These are phyloP conservation scores for Parascotia fuliginaria DNA, from an alignment of 2,888 invertebrate species.

Conservation along the genomic window DNA sequence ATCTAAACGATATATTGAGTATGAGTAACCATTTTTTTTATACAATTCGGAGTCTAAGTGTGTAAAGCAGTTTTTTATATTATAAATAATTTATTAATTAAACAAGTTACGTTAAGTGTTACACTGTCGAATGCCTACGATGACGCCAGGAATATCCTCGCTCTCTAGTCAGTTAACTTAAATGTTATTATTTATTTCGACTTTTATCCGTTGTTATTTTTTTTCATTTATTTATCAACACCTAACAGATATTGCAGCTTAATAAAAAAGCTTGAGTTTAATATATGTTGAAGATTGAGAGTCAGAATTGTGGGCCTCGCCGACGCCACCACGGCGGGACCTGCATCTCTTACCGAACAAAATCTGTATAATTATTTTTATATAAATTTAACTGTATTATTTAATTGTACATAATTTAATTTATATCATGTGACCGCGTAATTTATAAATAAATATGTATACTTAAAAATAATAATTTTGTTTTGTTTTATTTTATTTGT, in stretches of 20 bases:
- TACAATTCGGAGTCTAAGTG: conserved; percentile 80
- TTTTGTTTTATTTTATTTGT: conserved; percentile 53
- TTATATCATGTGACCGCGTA: conserved; percentile 84
- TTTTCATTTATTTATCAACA: conserved; percentile 62
- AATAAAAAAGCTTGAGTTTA: conserved; percentile 75
- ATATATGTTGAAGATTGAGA: conserved; percentile 67
- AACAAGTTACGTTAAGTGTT: conserved; percentile 74
- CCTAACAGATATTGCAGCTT: conserved; percentile 78
- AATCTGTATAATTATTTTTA: conserved; percentile 77
- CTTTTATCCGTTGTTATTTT: conserved; percentile 48
- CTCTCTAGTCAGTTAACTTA: conserved; percentile 81
- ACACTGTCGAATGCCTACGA: conserved; percentile 79
- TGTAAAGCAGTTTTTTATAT: conserved; percentile 73
- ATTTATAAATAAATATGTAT: conserved; percentile 85
- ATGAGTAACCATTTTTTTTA: conserved; percentile 75
- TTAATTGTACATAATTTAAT: conserved; percentile 85
- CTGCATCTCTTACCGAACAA: conserved; percentile 50
- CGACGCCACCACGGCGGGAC: conserved; percentile 70
- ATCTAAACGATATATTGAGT: conserved; percentile 59
- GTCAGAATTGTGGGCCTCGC: conserved; percentile 42
- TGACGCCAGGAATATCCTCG: conserved; percentile 63
- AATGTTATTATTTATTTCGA: conserved; percentile 69
- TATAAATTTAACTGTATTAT: conserved; percentile 82
- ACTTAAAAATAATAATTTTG: conserved; percentile 67
- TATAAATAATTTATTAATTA: conserved; percentile 76